Evolutionary conservation across 2,113 vertebrate species (phyloP).

Genomic region (Pao palembangensis): DNA sequence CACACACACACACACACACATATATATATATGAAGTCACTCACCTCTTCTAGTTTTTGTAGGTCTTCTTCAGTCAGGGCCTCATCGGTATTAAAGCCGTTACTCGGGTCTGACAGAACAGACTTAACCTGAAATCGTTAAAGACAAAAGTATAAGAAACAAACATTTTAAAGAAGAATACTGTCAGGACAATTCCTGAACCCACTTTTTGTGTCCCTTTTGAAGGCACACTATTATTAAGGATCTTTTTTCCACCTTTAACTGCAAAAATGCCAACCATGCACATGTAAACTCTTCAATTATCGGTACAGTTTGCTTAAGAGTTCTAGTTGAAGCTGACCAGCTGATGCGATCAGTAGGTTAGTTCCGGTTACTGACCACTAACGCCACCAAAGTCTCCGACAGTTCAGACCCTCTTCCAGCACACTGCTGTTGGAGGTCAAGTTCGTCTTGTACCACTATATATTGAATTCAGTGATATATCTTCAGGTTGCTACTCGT

Average conservation of each 20-base stretch:
- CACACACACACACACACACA: too few species aligned
- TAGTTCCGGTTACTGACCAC: conserved; percentile 75
- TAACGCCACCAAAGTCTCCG: conserved; percentile 82
- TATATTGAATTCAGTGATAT: too few species aligned
- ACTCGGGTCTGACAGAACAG: conserved; percentile 82
- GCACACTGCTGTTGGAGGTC: conserved; percentile 76
- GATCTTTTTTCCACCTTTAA: too few species aligned
- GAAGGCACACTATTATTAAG: too few species aligned
- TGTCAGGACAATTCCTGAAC: too few species aligned
- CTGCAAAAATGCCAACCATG: too few species aligned
- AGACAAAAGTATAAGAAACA: background rate
- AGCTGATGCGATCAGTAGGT: background rate
- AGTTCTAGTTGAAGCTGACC: too few species aligned
- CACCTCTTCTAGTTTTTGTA: conserved; percentile 84
- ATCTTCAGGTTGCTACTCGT: background rate
- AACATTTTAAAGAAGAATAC: too few species aligned
- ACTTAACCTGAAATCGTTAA: conserved; percentile 79
- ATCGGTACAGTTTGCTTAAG: too few species aligned
- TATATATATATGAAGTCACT: conserved; percentile 14
- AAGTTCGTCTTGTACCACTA: conserved; percentile 73
- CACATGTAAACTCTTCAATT: too few species aligned
- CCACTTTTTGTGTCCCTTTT: too few species aligned
- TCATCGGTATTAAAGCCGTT: conserved; percentile 81
- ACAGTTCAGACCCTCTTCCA: conserved; percentile 65
- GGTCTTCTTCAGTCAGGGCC: conserved; percentile 76